These are phyloP conservation scores for Catocala sponsa DNA, from an alignment of 2,888 invertebrate genomes.

Conservation along the genomic window DNA sequence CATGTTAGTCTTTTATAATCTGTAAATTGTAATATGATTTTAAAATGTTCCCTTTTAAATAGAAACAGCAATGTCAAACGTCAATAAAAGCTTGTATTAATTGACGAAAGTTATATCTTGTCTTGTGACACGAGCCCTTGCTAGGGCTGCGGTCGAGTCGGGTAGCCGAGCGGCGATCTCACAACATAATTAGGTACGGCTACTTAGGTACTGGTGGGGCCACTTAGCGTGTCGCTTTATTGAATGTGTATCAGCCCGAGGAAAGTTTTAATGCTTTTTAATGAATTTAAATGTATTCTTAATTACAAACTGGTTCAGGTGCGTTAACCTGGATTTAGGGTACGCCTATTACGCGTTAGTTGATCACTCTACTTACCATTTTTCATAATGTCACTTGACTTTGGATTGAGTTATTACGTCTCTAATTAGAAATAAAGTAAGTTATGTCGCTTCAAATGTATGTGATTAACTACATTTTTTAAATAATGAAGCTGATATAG, in stretches of 20 bases:
- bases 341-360: conserved; percentile 43
- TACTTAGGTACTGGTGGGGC: conserved; percentile 64
- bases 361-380: conserved; percentile 42
- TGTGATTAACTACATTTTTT: neutral
- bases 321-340: conserved; percentile 76
- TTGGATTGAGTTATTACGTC: conserved; percentile 6
- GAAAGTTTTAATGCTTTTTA: conserved; percentile 83
- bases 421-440: conserved; percentile 10
- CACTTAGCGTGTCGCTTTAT: conserved; percentile 66
- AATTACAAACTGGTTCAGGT: conserved; percentile 84
- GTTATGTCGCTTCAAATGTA: neutral
- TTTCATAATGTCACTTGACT: conserved; percentile 29
- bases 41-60: too few species aligned
- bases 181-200: conserved; percentile 50
- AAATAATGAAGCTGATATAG: too few species aligned
- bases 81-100: neutral
- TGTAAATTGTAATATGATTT: too few species aligned
- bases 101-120: neutral
- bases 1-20: too few species aligned
- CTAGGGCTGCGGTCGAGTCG: conserved; percentile 8
- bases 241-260: conserved; percentile 68
- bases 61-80: too few species aligned
- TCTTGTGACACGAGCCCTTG: conserved; percentile 2
- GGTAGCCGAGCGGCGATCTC: conserved; percentile 13
- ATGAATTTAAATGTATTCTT: conserved; percentile 86